These are phyloP conservation scores for Enteromius anoplus DNA, from an alignment of 2,797 vertebrate species.

Conservation along the genomic window DNA sequence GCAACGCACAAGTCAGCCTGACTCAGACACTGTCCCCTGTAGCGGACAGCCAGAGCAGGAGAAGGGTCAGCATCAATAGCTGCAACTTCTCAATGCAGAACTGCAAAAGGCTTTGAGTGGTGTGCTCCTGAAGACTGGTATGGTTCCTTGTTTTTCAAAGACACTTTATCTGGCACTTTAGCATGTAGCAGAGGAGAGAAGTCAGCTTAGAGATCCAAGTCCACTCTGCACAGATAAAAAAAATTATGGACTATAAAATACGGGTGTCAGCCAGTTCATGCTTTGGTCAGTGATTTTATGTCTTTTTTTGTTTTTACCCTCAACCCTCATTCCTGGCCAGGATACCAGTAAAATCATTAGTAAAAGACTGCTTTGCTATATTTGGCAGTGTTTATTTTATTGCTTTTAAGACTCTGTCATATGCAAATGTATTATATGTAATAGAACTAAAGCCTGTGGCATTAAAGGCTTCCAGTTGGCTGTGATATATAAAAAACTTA, in stretches of 20 bases:
- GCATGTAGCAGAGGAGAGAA: slow-evolving; percentile 24
- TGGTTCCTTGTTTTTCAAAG: slow-evolving; percentile 40
- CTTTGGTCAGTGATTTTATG: slow-evolving; percentile 32
- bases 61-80: slow-evolving; percentile 79
- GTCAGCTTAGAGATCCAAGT: slow-evolving; percentile 24
- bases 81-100: slow-evolving; percentile 69
- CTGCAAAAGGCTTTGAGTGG: slow-evolving; percentile 66
- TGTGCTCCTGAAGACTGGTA: background rate
- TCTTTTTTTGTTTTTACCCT: slow-evolving; percentile 19
- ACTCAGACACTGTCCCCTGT: slow-evolving; percentile 82
- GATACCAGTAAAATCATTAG: slow-evolving; percentile 40
- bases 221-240: slow-evolving; percentile 37
- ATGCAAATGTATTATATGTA: slow-evolving; percentile 47
- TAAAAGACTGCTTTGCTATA: slow-evolving; percentile 36
- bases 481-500: slow-evolving; percentile 61
- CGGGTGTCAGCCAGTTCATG: slow-evolving; percentile 40
- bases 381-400: slow-evolving; percentile 56
- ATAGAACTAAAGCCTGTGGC: slow-evolving; percentile 54
- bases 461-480: slow-evolving; percentile 51
- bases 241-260: slow-evolving; percentile 11
- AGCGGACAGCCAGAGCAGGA: slow-evolving; percentile 65
- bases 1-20: slow-evolving; percentile 87
- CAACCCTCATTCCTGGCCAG: slow-evolving; percentile 9
- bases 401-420: slow-evolving; percentile 45
- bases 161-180: slow-evolving; percentile 62